A percentile compares a stretch with the other conserved stretches of the same genome.
Conservation (phyloP, 2,113 vertebrate genomes). For the Leptobrachium leishanense region DNA sequence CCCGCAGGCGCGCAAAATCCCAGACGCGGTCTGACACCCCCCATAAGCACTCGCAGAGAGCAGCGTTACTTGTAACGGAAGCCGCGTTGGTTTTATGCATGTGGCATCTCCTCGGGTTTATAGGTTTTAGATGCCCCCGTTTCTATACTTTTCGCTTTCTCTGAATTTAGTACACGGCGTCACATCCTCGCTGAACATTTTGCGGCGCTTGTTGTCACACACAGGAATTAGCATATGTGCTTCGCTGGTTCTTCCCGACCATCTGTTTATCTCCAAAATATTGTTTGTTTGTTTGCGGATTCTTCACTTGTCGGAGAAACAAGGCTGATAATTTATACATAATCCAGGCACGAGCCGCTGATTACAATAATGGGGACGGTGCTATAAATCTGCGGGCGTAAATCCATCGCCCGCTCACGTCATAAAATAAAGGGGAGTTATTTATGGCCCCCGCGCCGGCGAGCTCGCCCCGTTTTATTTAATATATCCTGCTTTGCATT, state of each 20-base stretch:
- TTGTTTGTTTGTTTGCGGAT: conserved; percentile 47
- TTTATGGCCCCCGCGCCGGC: neutral
- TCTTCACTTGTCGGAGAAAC: conserved; percentile 45
- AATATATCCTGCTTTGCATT: conserved; percentile 13
- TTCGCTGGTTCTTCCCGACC: conserved; percentile 36
- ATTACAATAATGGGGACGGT: conserved; percentile 43
- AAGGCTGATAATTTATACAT: conserved; percentile 45
- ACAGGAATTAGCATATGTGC: conserved; percentile 45
- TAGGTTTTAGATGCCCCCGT: too few relatives aligned
- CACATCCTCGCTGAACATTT: conserved; percentile 39
- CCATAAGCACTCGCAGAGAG: too few relatives aligned
- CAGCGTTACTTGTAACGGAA: too few relatives aligned
- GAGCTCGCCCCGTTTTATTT: conserved; percentile 31
- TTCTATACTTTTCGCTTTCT: neutral
- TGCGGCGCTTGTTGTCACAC: conserved; percentile 41
- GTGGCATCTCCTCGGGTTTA: too few relatives aligned
- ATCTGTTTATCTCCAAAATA: conserved; percentile 44
- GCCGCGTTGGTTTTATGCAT: too few relatives aligned
- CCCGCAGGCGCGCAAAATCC: too few relatives aligned
- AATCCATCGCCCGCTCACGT: conserved; percentile 27
- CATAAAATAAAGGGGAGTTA: conserved; percentile 31
- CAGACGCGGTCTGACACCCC: too few relatives aligned
- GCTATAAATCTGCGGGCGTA: conserved; percentile 27
- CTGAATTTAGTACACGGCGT: conserved; percentile 39
- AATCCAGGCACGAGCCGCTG: conserved; percentile 42